These are phyloP conservation scores for Heterodera carotae DNA, from an alignment of 1,140 invertebrate species.

Conservation along the genomic window DNA sequence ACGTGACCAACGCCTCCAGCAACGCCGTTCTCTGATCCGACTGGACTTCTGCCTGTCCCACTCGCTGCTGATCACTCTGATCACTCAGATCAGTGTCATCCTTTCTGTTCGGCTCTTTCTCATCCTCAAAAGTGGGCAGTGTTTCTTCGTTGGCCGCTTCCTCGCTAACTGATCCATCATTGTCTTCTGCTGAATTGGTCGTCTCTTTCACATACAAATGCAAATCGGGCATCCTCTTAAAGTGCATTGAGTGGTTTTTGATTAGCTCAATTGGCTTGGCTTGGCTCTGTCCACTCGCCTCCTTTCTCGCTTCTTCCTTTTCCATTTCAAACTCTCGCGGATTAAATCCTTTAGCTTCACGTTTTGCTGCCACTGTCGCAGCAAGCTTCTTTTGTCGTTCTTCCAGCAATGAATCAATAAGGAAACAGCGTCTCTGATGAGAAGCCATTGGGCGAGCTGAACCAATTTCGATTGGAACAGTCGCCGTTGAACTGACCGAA, in stretches of 20 bases:
- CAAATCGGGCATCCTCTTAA: conserved; percentile 1
- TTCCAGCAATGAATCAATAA: conserved; percentile 49
- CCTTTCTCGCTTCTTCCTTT: not conserved
- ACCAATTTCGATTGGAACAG: not conserved
- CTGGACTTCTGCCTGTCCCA: not conserved
- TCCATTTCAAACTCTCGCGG: not conserved
- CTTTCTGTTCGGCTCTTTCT: not conserved
- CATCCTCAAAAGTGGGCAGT: conserved; percentile 15
- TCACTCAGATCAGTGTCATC: not conserved
- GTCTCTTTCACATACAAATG: not conserved
- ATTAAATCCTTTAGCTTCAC: conserved; percentile 9
- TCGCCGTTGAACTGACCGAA: not conserved
- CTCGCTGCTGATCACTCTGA: too few relatives aligned
- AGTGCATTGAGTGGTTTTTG: not conserved
- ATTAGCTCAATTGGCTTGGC: not conserved
- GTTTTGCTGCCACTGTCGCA: not conserved
- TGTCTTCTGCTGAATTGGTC: not conserved
- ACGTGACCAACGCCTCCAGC: conserved; percentile 15
- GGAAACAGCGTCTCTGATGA: conserved; percentile 42
- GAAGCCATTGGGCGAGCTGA: not conserved
- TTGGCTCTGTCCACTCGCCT: not conserved
- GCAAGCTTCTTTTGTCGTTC: conserved; percentile 46
- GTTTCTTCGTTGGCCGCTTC: conserved; percentile 19
- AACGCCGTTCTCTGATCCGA: conserved; percentile 11
- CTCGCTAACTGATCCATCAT: not conserved